Percentiles rank a stretch among this genome's conserved stretches.
These are phyloP conservation scores for Rhaphigaster nebulosa DNA, from an alignment of 2,888 invertebrate genomes.

Conservation along the genomic window DNA sequence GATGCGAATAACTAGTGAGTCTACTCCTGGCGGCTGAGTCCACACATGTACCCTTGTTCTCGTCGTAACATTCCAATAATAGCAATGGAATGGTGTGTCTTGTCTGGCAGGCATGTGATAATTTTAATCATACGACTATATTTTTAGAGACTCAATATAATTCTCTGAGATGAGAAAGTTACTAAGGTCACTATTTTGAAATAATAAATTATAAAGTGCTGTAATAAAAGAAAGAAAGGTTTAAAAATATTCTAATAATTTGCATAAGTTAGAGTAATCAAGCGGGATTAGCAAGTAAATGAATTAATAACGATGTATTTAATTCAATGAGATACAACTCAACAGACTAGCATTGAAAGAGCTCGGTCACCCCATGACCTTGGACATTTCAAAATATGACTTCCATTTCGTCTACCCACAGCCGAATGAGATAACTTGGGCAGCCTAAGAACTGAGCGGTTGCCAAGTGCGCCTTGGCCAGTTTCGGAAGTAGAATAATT, in stretches of 20 bases:
- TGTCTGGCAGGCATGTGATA: not conserved
- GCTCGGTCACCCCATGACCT: conserved; percentile 41
- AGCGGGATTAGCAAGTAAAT: not conserved
- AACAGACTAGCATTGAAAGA: not conserved
- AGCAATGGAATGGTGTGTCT: not conserved
- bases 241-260: not conserved
- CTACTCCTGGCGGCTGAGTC: not conserved
- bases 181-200: not conserved
- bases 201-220: not conserved
- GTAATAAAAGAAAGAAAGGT: not conserved
- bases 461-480: conserved; percentile 28
- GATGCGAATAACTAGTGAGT: not conserved
- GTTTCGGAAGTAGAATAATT: conserved; percentile 13
- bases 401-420: conserved; percentile 1
- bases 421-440: conserved; percentile 35
- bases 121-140: not conserved
- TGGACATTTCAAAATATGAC: conserved; percentile 48
- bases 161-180: not conserved
- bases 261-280: not conserved
- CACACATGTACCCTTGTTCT: not conserved
- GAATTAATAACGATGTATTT: not conserved
- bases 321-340: conserved; percentile 5
- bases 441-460: not conserved
- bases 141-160: not conserved
- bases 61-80: not conserved